phyloP scores from a whole-genome alignment of 2,797 vertebrate species.

The Cuculus canorus region DNA sequence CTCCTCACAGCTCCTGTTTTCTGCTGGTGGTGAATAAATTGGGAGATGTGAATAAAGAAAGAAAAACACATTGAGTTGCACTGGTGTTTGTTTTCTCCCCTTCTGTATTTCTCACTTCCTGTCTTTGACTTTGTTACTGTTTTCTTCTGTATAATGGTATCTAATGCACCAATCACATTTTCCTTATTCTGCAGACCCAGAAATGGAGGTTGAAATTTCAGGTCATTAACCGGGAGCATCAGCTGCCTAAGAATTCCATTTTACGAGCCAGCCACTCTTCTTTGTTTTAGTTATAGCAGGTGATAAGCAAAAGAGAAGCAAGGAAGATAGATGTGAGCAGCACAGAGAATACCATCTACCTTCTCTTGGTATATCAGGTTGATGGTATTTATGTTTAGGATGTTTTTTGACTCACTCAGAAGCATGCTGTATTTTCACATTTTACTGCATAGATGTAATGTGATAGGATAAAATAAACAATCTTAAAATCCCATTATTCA shows the following conservation, averaged over 20 bases:
- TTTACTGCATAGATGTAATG: conserved; percentile 1
- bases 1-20: neutral
- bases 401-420: conserved; percentile 39
- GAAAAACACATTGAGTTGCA: neutral
- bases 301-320: neutral
- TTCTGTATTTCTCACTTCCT: neutral
- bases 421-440: conserved; percentile 1
- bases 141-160: neutral
- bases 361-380: conserved; percentile 2
- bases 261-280: neutral
- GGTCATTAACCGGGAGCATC: neutral
- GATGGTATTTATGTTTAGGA: conserved; percentile 40
- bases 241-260: neutral
- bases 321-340: neutral
- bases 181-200: neutral
- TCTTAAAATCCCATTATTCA: conserved; percentile 14
- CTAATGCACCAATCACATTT: neutral
- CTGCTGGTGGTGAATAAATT: neutral
- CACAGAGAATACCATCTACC: neutral
- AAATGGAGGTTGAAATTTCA: neutral
- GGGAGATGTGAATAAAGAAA: neutral
- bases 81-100: neutral
- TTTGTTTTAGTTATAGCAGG: neutral
- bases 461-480: neutral
- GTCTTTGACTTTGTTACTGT: neutral